Evolutionary conservation across 1,140 invertebrate genomes (phyloP), one percentile per base, ranked within the genome.

Genomic region (Drosophila mauritiana): DNA sequence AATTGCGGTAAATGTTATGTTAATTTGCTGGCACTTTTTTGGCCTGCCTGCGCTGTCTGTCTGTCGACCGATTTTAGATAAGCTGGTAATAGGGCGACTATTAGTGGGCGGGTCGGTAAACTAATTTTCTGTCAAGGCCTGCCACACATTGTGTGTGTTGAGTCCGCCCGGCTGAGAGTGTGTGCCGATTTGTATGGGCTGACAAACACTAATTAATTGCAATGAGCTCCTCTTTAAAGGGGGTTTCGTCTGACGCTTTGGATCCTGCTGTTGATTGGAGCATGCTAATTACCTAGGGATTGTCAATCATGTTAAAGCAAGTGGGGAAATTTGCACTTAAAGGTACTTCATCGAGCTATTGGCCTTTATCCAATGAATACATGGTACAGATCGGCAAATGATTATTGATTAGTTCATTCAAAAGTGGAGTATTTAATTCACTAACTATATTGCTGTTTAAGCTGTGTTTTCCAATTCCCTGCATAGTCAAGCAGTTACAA

Each of bases 1-100:
- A 88, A 88, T 89, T 83, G 75, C 76, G 82, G 74, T 67, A 75
- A 88, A 78, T 86, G 68, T 67, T 86, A 81, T 81, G 81, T 72
- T 86, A 88, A 88, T 88, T 86, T 86, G 79, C 51, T 73, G 49
- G 52, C 59, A 73, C 54, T 78, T 83, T 83, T 82, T 77, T 77
- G 63, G 40, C 5, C 34, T 75, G 69, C 22, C 49, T n/a, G 48
- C 42, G 13, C 61, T 52, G 53, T 5, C 15, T 45, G 42, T 39
- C 53, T 51, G 48, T 51, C 62, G 65, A 78, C 31, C 52, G 69
- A 82, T 82, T 82, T 68, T 56, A 53, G 73, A 82, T 82, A 81
- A 67, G 68, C 73, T 48, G n/a, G 34, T 73, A 78, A 82, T 78
- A 10, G 68, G 43, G 53, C 56, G 57, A 67, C 73, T 62, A 78